Evolutionary conservation across 1,140 invertebrate species (phyloP), one percentile per base, ranked within the genome.

Genomic region (Musca domestica): DNA sequence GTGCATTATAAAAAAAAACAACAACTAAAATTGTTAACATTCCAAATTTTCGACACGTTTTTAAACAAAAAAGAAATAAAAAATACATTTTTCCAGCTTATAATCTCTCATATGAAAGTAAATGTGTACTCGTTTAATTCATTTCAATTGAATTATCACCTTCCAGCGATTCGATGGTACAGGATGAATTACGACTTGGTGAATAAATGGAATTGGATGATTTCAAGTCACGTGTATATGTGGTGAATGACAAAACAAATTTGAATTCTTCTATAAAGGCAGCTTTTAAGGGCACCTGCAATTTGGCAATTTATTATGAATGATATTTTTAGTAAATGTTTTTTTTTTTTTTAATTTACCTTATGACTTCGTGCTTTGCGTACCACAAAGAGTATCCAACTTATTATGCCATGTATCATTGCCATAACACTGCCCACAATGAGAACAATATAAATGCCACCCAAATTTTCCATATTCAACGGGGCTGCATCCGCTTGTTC

Each of bases 221-320:
- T 52, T 77, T 81, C 0, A 87, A 81, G 6, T 86, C 86, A 63
- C 93, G 92, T 1, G 88, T 87, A 23, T 90, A 89, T 2, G 89
- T 90, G 58, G 87, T 89, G 71, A 91, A 93, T 72, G 88, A 89
- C 0, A 90, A 72, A 3, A 91, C 88, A 73, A 95, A 94, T 73
- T 86, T 87, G 4, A 93, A 73, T 75, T 95, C 92, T 74, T 90
- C 87, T 25, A 85, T 82, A 0, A 94, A 73, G 70, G 90, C 89
- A 30, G 87, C 81, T 70, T 86, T 86, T 65, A 92, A 87, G 0
- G 89, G 84, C 5, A 88, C 85, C 88, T 92, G 22, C 22, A 19
- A 12, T 6, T 49, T 49, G 10, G 12, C 2, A 49, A 6, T 41
- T 7, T 41, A 41, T 23, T 14, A 4, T 3, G 10, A 49, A 12